These are phyloP conservation scores for Argyrosomus regius DNA, from an alignment of 2,797 vertebrate genomes.

Conservation along the genomic window DNA sequence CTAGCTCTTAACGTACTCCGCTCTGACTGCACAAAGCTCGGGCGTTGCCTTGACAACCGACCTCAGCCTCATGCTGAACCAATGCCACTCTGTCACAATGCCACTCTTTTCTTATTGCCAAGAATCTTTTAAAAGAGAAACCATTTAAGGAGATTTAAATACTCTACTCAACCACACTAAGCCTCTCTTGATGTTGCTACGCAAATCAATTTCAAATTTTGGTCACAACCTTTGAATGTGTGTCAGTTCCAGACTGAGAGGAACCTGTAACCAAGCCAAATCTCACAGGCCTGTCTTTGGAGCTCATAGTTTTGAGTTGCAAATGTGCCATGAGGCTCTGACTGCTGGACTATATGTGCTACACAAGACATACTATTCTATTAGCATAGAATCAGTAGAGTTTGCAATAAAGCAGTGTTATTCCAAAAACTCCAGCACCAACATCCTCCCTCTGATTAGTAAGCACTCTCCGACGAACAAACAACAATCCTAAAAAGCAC, in stretches of 20 bases:
- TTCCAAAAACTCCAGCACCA: conserved; percentile 40
- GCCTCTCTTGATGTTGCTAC: conserved; percentile 33
- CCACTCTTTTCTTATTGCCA: conserved; percentile 72
- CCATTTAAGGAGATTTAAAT: conserved; percentile 69
- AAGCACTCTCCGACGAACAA: conserved; percentile 41
- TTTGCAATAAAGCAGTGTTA: conserved; percentile 21
- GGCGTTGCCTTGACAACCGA: conserved; percentile 81
- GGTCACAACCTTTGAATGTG: conserved; percentile 41
- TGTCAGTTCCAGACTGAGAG: conserved; percentile 21
- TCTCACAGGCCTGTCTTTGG: not conserved
- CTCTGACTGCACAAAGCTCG: conserved; percentile 63
- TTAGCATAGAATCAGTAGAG: conserved; percentile 16
- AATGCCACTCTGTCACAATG: conserved; percentile 76
- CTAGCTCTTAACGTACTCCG: conserved; percentile 57
- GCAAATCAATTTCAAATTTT: conserved; percentile 39
- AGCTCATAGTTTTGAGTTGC: conserved; percentile 6
- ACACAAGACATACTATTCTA: not conserved
- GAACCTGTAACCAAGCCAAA: conserved; percentile 25
- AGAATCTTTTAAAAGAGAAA: conserved; percentile 58
- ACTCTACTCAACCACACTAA: conserved; percentile 44
- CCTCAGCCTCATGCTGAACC: conserved; percentile 77
- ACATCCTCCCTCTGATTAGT: conserved; percentile 51
- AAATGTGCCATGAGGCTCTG: not conserved
- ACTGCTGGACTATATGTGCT: not conserved
- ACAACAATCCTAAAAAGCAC: conserved; percentile 50